Base-by-base conservation (phyloP, 1,140 invertebrate genomes). In the Ceratosolen solmsi region DNA sequence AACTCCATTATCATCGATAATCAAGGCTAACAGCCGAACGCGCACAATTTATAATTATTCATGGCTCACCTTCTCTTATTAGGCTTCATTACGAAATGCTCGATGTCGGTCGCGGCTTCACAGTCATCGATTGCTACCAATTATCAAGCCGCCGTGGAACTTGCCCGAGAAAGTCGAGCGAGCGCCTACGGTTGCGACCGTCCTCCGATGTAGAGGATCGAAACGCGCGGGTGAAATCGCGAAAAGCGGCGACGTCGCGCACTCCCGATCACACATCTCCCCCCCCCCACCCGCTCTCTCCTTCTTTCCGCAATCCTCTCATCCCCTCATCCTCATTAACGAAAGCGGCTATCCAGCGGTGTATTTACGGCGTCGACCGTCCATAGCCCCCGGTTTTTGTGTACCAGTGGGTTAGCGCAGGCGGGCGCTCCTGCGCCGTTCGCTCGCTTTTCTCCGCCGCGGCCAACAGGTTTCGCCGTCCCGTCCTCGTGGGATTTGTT, bases 331-430 rank as follows among this genome's bases (percentile, higher is more conserved):
- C 15, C 25, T 54, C 27, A 58, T 74, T 56, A 81, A 54, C 51
- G 22, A 75, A 49, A 36, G 54, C 54, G 41, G 33, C 41, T 72
- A 49, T 46, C 0, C 25, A n/a, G 27, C 15, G 73, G 46, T 74
- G 46, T 46, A 71, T 71, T 79, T 56, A 58, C 70, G 33, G 78
- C 27, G 58, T 5, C 15, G n/a, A 5, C 2, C n/a, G 70, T 1
- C 1, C 49, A 9, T 9, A 20, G 72, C 41, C 65, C 36, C 38
- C 25, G 27, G 25, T 65, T 77, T 77, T 77, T 77, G 38, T 49
- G 58, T 65, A 22, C 75, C 75, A 77, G 11, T 65, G 58, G 75
- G 58, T 77, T 77, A 77, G 38, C 75, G 25, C 41, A 63, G 56
- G 15, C 54, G n/a, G n/a, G n/a, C n/a, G n/a, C n/a, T n/a, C n/a